Evolutionary conservation across 2,888 invertebrate species (phyloP).

Genomic region (Tenodera sinensis): DNA sequence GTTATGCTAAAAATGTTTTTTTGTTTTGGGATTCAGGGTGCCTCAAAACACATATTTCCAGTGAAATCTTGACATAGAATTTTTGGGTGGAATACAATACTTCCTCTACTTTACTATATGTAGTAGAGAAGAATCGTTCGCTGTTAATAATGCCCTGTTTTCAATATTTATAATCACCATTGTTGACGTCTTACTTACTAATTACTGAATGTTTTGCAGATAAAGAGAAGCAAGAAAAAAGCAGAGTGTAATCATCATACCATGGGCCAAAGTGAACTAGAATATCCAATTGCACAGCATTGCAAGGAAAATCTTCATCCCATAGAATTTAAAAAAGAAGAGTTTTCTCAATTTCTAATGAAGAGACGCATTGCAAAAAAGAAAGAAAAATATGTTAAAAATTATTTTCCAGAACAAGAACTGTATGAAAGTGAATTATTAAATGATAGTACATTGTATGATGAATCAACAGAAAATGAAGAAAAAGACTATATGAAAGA

Average conservation of each 20-base stretch:
- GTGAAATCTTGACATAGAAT: too few species aligned
- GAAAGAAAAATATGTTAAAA: conserved; percentile 1
- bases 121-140: too few species aligned
- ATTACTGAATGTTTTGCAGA: not conserved
- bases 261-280: not conserved
- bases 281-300: not conserved
- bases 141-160: too few species aligned
- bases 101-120: too few species aligned
- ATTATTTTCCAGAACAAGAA: conserved; percentile 20
- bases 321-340: not conserved
- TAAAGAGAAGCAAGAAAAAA: not conserved
- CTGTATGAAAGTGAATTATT: conserved; percentile 1
- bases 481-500: not conserved
- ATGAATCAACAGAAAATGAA: not conserved
- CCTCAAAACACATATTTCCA: too few species aligned
- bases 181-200: too few species aligned
- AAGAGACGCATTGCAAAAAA: not conserved
- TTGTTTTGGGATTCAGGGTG: too few species aligned
- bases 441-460: not conserved
- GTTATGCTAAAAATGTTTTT: too few species aligned
- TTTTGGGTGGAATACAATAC: too few species aligned
- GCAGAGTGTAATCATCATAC: too few species aligned
- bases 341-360: not conserved
- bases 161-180: too few species aligned
- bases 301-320: not conserved